phyloP scores from a whole-genome alignment of 2,888 invertebrate genomes.

The Caradrina kadenii region DNA sequence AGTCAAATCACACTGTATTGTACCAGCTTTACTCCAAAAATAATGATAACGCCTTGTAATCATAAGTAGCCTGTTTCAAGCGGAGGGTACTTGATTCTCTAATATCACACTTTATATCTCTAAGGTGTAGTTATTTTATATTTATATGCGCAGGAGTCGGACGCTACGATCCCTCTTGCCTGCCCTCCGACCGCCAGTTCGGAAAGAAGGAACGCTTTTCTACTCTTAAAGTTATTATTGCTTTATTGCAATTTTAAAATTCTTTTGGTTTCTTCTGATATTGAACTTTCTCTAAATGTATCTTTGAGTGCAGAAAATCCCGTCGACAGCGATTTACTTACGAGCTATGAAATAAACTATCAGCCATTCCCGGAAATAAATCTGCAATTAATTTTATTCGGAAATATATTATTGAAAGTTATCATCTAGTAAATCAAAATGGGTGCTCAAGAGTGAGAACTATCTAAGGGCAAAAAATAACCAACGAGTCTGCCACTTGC shows the following conservation, averaged over 20 bases:
- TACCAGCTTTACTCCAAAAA: slow-evolving; percentile 1
- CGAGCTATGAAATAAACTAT: slow-evolving; percentile 38
- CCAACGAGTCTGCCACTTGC: slow-evolving; percentile 6
- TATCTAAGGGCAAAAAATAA: not conserved
- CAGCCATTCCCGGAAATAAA: slow-evolving; percentile 30
- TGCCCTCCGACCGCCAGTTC: slow-evolving; percentile 10
- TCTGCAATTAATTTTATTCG: slow-evolving; percentile 15
- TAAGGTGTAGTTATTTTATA: slow-evolving; percentile 69
- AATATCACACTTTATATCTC: slow-evolving; percentile 81
- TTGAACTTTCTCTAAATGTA: not conserved
- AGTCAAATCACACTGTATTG: slow-evolving; percentile 18
- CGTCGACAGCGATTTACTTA: slow-evolving; percentile 21
- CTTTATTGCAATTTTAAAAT: slow-evolving; percentile 21
- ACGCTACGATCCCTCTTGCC: slow-evolving; percentile 25
- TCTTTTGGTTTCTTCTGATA: slow-evolving; percentile 8
- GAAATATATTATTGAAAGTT: slow-evolving; percentile 11
- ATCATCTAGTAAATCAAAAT: not conserved
- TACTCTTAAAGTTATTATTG: slow-evolving; percentile 34
- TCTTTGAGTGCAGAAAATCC: slow-evolving; percentile 39
- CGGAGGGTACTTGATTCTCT: slow-evolving; percentile 74
- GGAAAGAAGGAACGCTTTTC: slow-evolving; percentile 27
- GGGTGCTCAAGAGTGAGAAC: not conserved
- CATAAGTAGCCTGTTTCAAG: slow-evolving; percentile 37
- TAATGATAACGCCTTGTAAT: not conserved
- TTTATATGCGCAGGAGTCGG: slow-evolving; percentile 46